Evolutionary conservation across 2,888 invertebrate species (phyloP).

Genomic region (Xanthostigma xanthostigma): DNA sequence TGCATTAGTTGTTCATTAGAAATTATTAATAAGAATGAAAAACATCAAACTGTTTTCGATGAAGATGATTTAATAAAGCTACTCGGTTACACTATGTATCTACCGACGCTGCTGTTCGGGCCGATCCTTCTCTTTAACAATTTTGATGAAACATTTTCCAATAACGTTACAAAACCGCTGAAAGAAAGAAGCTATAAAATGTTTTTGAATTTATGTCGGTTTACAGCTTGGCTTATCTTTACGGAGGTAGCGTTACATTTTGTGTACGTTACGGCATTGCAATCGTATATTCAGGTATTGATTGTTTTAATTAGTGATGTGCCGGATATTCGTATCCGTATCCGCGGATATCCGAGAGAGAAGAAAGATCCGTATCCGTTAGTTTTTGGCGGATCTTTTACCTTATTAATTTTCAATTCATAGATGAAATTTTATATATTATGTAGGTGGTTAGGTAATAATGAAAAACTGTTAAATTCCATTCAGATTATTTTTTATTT

Average conservation of each 20-base stretch:
- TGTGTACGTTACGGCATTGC: slow-evolving; percentile 66
- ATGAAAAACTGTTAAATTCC: too few species aligned
- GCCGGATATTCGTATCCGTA: too few species aligned
- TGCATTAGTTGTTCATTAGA: slow-evolving; percentile 64
- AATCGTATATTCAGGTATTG: slow-evolving; percentile 45
- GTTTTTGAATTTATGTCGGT: slow-evolving; percentile 35
- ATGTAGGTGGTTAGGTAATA: too few species aligned
- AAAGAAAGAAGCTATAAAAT: slow-evolving; percentile 28
- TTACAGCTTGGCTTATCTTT: slow-evolving; percentile 50
- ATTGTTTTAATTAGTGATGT: slow-evolving; percentile 2
- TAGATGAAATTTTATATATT: too few species aligned
- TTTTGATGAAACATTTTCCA: slow-evolving; percentile 36
- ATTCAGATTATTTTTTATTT: too few species aligned
- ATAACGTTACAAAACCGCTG: slow-evolving; percentile 18
- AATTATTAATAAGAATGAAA: slow-evolving; percentile 25
- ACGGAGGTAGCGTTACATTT: slow-evolving; percentile 62
- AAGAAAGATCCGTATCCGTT: too few species aligned
- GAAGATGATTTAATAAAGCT: slow-evolving; percentile 30
- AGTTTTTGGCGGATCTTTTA: too few species aligned
- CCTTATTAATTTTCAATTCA: too few species aligned
- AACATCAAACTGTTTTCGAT: slow-evolving; percentile 14
- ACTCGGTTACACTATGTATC: slow-evolving; percentile 64
- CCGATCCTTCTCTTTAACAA: slow-evolving; percentile 68
- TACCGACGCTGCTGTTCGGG: slow-evolving; percentile 70
- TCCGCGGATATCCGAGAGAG: too few species aligned